Base-by-base conservation (phyloP, 2,888 invertebrate genomes). In the Polydrusus pterygomalis region DNA sequence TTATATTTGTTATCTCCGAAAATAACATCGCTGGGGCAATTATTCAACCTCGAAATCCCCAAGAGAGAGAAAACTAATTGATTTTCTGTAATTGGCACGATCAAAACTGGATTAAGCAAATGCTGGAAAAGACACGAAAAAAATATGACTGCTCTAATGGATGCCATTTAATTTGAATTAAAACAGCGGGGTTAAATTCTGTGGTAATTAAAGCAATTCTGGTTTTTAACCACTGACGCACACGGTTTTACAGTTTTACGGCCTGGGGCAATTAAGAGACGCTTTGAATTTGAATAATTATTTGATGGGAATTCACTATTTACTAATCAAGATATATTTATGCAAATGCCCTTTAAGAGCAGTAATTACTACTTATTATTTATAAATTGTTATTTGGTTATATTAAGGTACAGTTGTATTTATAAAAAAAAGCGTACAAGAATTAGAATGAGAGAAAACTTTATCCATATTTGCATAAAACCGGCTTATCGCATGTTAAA, bases 81-180 rank as follows among this genome's bases (percentile, higher is more conserved):
- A 49, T 49, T 65, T 65, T 65, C 25, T 49, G 49, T 65, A 65
- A 65, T 65, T 65, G 65, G 49, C 7, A 2, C 11, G 43, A 65
- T 49, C 49, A 49, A 65, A 49, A 49, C 34, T 38, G 15, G 65
- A 65, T 65, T 65, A 65, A 51, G 30, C 38, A 65, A 51, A 38
- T 38, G 51, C 20, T 25, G 65, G 34, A 49, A 65, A 49, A 18
- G 43, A 17, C 38, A 25, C 7, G 54, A 38, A 43, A 62, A 25
- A 62, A 62, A 62, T 62, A 30, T 62, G 34, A 62, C 38, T 17
- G 43, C 62, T 62, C 38, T 62, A 43, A 7, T 62, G 38, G 13
- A 17, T 6, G 25, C 54, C 18, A 56, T 56, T 56, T 34, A 7
- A 13, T n/a, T 56, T 34, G 34, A 56, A 56, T 56, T 56, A 56